Conservation (phyloP, 1,140 invertebrate genomes). For the Nephila pilipes region DNA sequence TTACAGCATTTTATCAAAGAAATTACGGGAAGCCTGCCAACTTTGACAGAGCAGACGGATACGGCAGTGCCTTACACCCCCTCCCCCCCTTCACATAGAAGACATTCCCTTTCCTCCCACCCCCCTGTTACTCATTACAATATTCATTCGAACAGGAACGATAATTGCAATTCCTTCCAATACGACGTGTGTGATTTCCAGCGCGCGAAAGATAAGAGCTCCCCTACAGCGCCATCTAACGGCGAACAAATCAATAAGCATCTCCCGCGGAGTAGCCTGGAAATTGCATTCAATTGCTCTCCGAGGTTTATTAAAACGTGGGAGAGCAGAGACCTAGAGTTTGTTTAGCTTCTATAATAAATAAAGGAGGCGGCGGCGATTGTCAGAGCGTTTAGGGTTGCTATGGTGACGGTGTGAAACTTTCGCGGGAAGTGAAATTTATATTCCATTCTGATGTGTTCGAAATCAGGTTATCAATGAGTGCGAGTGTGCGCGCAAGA, state of each 20-base stretch:
- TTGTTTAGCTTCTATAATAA: conserved; percentile 28
- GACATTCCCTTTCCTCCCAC: not conserved
- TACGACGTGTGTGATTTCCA: conserved; percentile 16
- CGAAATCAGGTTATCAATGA: not conserved
- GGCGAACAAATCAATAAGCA: conserved; percentile 45
- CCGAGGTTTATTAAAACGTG: conserved; percentile 31
- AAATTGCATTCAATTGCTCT: conserved; percentile 29
- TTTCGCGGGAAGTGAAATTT: conserved; percentile 1
- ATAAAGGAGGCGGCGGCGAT: conserved; percentile 17
- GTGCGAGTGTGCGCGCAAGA: too few relatives aligned
- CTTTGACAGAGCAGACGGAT: not conserved
- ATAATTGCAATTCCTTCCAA: conserved; percentile 58
- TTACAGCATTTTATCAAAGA: conserved; percentile 15
- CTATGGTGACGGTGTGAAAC: not conserved
- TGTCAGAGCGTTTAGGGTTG: conserved; percentile 16
- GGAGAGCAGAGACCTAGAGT: not conserved
- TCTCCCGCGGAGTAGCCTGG: not conserved
- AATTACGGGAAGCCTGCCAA: conserved; percentile 15
- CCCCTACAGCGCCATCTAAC: conserved; percentile 29
- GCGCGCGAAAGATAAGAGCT: conserved; percentile 9
- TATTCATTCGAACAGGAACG: conserved; percentile 17
- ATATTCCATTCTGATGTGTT: not conserved
- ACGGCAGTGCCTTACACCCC: not conserved
- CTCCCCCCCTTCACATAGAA: not conserved
- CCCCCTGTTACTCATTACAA: conserved; percentile 22